Evolutionary conservation across 2,113 vertebrate genomes (phyloP).

Genomic region (Delphinus delphis): DNA sequence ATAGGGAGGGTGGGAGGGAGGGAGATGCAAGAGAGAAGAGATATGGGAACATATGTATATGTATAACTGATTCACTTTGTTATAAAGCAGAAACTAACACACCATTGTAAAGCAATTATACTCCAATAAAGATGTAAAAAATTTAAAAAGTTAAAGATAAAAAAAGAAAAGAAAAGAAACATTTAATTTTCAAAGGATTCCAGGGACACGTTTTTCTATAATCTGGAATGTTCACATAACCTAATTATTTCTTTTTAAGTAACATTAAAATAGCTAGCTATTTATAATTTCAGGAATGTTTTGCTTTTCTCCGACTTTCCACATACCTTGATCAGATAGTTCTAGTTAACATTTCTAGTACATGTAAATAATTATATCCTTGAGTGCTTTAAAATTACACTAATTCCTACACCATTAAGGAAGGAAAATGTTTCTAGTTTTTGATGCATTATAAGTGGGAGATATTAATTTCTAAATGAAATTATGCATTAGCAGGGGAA

Average conservation of each 20-base stretch:
- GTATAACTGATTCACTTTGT: no score
- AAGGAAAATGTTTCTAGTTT: constrained; percentile 78
- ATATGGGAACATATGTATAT: no score
- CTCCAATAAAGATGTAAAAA: no score
- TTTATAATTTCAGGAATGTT: constrained; percentile 33
- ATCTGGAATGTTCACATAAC: not conserved
- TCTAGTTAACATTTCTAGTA: constrained; percentile 77
- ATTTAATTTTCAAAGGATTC: constrained; percentile 56
- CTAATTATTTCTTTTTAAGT: constrained; percentile 44
- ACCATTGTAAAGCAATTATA: no score
- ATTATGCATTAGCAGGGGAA: constrained; percentile 59
- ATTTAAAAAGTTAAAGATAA: no score
- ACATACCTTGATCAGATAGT: constrained; percentile 61
- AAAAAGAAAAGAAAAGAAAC: constrained; percentile 16
- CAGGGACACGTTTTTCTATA: constrained; percentile 44
- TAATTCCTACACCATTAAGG: constrained; percentile 77
- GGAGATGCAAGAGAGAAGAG: no score
- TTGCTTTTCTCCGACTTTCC: constrained; percentile 51
- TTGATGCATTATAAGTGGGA: constrained; percentile 58
- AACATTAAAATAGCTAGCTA: constrained; percentile 26
- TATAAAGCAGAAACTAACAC: no score
- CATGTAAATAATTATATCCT: constrained; percentile 80
- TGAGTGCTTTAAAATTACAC: constrained; percentile 79
- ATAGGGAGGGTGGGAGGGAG: no score
- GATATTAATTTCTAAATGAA: constrained; percentile 73